Evolutionary conservation across 2,113 vertebrate genomes (phyloP).

Genomic region (Sporophila hypoxantha): DNA sequence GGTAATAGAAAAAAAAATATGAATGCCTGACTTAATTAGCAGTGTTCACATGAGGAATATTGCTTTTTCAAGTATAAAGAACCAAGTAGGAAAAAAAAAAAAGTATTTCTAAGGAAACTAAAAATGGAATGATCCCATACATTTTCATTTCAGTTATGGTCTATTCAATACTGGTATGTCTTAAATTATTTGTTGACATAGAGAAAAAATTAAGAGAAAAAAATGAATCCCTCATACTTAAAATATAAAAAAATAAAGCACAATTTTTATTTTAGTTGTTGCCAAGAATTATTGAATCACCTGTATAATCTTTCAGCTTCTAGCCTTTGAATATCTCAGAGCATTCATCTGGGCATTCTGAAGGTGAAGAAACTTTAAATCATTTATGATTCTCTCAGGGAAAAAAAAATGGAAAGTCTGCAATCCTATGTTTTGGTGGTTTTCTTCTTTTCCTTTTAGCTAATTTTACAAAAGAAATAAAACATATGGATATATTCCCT

Average conservation of each 20-base stretch:
- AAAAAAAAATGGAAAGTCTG: neutral
- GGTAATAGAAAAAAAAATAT: neutral
- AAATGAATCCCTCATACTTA: neutral
- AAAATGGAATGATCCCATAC: neutral
- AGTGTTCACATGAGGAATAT: neutral
- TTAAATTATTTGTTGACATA: neutral
- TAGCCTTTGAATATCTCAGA: neutral
- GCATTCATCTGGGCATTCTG: neutral
- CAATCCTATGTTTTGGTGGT: neutral
- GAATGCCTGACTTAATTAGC: conserved; percentile 22
- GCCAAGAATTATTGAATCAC: neutral
- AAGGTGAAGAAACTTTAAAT: conserved; percentile 27
- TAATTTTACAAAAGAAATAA: neutral
- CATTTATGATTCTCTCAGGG: conserved; percentile 2
- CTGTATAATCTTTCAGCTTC: neutral
- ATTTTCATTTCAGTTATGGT: neutral
- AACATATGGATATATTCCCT: neutral
- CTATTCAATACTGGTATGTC: neutral
- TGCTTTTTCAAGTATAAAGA: neutral
- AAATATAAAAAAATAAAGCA: neutral
- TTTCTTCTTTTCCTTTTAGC: neutral
- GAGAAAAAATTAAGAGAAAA: neutral
- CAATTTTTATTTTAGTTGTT: neutral
- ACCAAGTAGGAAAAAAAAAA: neutral
- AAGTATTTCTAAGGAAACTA: neutral